Evolutionary conservation across 2,797 vertebrate species (phyloP).

Genomic region (Enteromius trimaculatus): DNA sequence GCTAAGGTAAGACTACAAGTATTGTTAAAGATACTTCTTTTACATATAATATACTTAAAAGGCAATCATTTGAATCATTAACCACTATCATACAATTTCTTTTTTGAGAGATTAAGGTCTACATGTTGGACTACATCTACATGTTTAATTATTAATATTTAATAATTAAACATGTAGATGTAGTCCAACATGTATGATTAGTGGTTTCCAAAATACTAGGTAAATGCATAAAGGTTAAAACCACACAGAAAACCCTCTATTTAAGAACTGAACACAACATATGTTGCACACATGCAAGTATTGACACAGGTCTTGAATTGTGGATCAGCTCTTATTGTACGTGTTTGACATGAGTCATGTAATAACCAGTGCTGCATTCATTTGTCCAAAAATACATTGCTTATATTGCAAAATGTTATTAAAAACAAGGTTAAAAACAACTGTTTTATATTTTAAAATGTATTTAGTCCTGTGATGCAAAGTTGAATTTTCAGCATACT

Average conservation of each 20-base stretch:
- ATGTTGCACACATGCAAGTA: neutral
- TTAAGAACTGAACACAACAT: neutral
- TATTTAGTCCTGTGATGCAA: neutral
- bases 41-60: neutral
- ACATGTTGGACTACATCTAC: no score
- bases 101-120: neutral
- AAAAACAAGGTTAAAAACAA: no score
- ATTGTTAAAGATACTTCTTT: neutral
- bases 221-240: neutral
- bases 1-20: slow-evolving; percentile 48
- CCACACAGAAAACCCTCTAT: neutral
- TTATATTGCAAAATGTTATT: neutral
- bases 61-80: neutral
- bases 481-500: slow-evolving; percentile 4
- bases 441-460: neutral
- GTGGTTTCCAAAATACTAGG: neutral
- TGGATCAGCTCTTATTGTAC: slow-evolving; percentile 18
- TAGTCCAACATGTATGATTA: no score
- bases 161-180: no score
- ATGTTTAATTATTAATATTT: neutral
- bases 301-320: slow-evolving; percentile 24
- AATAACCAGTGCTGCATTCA: neutral
- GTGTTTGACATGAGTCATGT: neutral
- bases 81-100: neutral
- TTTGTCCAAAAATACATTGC: neutral